Evolutionary conservation across 2,888 invertebrate species (phyloP), one percentile per base, ranked within the genome.

Genomic region (Scaptomyza flava): DNA sequence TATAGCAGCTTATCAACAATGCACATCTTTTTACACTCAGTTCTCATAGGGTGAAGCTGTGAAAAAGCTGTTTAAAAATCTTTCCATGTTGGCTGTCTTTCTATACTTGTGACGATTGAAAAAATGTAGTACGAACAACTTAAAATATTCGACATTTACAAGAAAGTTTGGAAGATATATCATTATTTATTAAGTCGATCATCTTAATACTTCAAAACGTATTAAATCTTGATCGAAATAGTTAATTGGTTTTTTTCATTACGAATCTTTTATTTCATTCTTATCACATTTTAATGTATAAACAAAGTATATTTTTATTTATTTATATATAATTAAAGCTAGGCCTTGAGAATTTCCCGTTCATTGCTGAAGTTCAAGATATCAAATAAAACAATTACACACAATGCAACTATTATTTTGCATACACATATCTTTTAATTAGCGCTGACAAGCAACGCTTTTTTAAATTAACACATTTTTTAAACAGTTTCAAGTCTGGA

Each of bases 291-390:
- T 42, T 11, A 17, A 8, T 50, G 33, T 11, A 14, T 14, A 9
- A 8, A 9, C 3, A 0, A 14, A 7, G 4, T 14, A 38, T 47
- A 11, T 1, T 31, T 17, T 17, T 17, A 17, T 17, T 30, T 17
- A 4, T 27, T 11, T 8, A 12, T 23, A 4, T 27, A 4, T n/a
- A n/a, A 14, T n/a, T 11, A 0, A 11, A 3, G 3, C n/a, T 2
- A 8, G 20, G 2, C n/a, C n/a, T 27, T 38, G 11, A 2, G 23
- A 7, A 7, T 3, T 51, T 51, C 14, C 14, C 27, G 7, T 11
- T 11, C 14, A 51, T 14, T 27, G 36, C 27, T 14, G 7, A 51
- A 38, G 51, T 36, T 38, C 7, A 51, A 27, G 36, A 27, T 51
- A 27, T 11, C 7, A 7, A 27, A 27, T 8, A 27, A 36, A 23